phyloP scores from a whole-genome alignment of 2,888 invertebrate species.

The Sphecodes monilicornis region DNA sequence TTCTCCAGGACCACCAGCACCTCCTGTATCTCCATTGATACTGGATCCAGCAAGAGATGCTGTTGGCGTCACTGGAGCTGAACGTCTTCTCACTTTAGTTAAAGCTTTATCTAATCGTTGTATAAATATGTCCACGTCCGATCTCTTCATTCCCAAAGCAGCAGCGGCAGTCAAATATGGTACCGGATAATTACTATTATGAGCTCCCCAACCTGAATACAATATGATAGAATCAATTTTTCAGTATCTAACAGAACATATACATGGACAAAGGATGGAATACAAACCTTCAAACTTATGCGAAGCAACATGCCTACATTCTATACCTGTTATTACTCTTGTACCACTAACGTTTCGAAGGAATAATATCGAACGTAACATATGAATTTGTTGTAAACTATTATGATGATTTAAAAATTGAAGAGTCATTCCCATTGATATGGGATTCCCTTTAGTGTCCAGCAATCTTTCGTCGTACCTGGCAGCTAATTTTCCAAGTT shows the following conservation, averaged over 20 bases:
- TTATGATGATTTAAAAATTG: slow-evolving; percentile 81
- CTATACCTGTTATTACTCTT: slow-evolving; percentile 87
- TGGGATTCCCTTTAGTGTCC: slow-evolving; percentile 88
- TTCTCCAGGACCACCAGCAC: slow-evolving; percentile 80
- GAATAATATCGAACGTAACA: slow-evolving; percentile 90
- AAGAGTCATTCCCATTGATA: slow-evolving; percentile 88
- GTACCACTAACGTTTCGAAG: slow-evolving; percentile 90
- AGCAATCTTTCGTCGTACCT: slow-evolving; percentile 87
- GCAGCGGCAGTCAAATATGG: slow-evolving; percentile 92
- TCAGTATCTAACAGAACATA: not conserved
- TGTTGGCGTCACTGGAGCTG: slow-evolving; percentile 81
- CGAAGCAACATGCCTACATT: slow-evolving; percentile 86
- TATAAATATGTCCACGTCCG: slow-evolving; percentile 90
- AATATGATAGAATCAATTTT: slow-evolving; percentile 8
- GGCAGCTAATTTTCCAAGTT: slow-evolving; percentile 86
- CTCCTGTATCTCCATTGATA: slow-evolving; percentile 81
- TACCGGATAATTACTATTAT: slow-evolving; percentile 86
- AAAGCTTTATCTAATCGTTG: slow-evolving; percentile 88
- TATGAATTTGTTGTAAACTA: slow-evolving; percentile 85
- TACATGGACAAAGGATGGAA: not conserved
- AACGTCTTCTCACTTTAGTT: slow-evolving; percentile 81
- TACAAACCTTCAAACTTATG: slow-evolving; percentile 86
- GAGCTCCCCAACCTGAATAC: slow-evolving; percentile 89
- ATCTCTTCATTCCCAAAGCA: slow-evolving; percentile 88
- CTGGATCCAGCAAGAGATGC: slow-evolving; percentile 81